Conservation (phyloP, 2,888 invertebrate genomes). For the Spilosoma lubricipeda region DNA sequence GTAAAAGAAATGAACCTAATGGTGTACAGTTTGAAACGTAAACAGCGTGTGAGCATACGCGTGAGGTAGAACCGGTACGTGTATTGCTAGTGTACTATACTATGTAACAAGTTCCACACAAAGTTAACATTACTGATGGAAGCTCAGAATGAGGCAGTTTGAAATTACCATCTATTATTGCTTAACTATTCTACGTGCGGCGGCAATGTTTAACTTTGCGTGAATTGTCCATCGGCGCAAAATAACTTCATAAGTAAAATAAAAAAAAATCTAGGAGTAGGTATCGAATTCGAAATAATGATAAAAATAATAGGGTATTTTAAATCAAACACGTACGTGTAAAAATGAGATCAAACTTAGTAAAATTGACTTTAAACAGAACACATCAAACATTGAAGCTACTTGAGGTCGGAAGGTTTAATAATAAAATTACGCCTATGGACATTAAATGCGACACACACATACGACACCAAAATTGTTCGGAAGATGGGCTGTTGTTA, state of each 20-base stretch:
- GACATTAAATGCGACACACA: too few species aligned
- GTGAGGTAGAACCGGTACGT: neutral
- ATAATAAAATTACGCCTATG: neutral
- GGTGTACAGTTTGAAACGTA: neutral
- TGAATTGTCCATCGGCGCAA: neutral
- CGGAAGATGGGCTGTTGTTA: conserved; percentile 15
- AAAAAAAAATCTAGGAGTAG: neutral
- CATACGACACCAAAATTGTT: conserved; percentile 14
- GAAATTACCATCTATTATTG: conserved; percentile 1
- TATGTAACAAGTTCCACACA: neutral
- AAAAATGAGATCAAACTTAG: neutral
- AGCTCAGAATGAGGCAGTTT: conserved; percentile 1
- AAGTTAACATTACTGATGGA: neutral
- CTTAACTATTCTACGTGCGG: neutral
- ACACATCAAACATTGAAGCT: neutral
- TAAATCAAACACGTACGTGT: neutral
- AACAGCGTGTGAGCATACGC: neutral
- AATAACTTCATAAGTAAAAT: neutral
- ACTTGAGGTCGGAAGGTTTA: neutral
- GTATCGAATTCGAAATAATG: neutral
- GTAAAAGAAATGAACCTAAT: neutral
- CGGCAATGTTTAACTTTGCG: neutral
- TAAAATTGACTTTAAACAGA: neutral
- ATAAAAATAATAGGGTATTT: neutral
- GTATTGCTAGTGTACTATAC: neutral